phyloP scores from a whole-genome alignment of 1,140 invertebrate genomes.

The Cylas formicarius region DNA sequence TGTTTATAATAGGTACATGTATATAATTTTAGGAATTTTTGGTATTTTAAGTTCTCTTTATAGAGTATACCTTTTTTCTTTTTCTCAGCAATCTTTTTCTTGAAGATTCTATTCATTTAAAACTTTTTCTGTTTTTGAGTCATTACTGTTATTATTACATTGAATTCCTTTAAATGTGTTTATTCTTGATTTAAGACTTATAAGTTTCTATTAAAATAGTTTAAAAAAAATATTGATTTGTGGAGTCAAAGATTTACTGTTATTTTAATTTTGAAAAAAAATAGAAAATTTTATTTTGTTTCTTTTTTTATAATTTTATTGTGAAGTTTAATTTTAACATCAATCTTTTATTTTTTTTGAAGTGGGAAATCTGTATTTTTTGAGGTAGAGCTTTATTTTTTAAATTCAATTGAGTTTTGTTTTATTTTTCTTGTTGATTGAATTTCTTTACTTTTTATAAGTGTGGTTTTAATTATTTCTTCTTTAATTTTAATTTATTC shows the following conservation, averaged over 20 bases:
- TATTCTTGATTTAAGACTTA: slow-evolving; percentile 48
- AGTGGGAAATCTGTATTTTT: slow-evolving; percentile 40
- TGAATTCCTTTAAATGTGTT: slow-evolving; percentile 53
- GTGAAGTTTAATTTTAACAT: too few species aligned
- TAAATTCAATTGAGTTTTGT: slow-evolving; percentile 44
- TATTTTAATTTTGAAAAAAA: slow-evolving; percentile 47
- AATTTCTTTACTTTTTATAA: slow-evolving; percentile 52
- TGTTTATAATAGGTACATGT: slow-evolving; percentile 42
- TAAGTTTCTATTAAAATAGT: slow-evolving; percentile 53
- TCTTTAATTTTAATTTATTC: slow-evolving; percentile 54
- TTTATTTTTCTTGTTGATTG: slow-evolving; percentile 52
- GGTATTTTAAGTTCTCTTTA: slow-evolving; percentile 44
- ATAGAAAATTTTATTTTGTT: slow-evolving; percentile 55
- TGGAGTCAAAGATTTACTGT: slow-evolving; percentile 48
- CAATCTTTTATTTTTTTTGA: slow-evolving; percentile 45
- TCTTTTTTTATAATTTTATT: slow-evolving; percentile 40
- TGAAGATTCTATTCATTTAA: slow-evolving; percentile 41
- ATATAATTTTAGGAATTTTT: slow-evolving; percentile 46
- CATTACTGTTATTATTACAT: slow-evolving; percentile 53
- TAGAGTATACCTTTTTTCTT: slow-evolving; percentile 49
- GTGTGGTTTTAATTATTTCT: slow-evolving; percentile 54
- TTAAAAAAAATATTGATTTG: slow-evolving; percentile 56
- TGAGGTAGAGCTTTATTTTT: slow-evolving; percentile 47
- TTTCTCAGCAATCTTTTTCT: slow-evolving; percentile 51
- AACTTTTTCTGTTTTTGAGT: slow-evolving; percentile 45